Evolutionary conservation across 2,888 invertebrate species (phyloP).

Genomic region (Scaptodrosophila latifasciaeformis): DNA sequence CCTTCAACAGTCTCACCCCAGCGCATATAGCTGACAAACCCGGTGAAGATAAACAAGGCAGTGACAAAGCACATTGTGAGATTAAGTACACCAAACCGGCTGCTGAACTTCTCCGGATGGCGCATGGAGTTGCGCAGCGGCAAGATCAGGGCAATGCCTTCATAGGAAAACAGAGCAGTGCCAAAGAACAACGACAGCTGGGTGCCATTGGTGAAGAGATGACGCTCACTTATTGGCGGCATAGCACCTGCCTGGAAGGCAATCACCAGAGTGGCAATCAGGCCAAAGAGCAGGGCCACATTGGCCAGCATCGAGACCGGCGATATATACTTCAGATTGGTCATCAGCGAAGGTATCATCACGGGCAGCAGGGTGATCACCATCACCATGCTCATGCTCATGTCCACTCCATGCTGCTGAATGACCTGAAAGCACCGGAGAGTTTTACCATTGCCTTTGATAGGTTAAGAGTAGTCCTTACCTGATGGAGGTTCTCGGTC

Average conservation of each 20-base stretch:
- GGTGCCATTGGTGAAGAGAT: constrained; percentile 78
- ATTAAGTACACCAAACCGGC: constrained; percentile 89
- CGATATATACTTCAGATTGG: constrained; percentile 76
- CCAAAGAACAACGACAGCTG: constrained; percentile 92
- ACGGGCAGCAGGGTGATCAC: constrained; percentile 65
- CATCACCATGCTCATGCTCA: constrained; percentile 64
- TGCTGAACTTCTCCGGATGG: constrained; percentile 85
- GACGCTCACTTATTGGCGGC: constrained; percentile 78
- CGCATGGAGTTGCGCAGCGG: constrained; percentile 95
- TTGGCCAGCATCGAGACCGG: constrained; percentile 88
- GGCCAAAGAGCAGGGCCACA: constrained; percentile 80
- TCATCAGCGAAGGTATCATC: constrained; percentile 70
- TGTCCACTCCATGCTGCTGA: constrained; percentile 60
- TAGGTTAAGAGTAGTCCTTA: too few species aligned
- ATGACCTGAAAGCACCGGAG: constrained; percentile 74
- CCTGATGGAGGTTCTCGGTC: constrained; percentile 86
- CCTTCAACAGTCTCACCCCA: constrained; percentile 89
- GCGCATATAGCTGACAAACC: constrained; percentile 90
- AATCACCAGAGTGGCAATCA: constrained; percentile 86
- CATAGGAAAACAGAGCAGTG: constrained; percentile 96
- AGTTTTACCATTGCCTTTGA: too few species aligned
- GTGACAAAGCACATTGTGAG: constrained; percentile 90
- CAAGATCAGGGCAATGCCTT: constrained; percentile 93
- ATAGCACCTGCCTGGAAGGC: constrained; percentile 82
- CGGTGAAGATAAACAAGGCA: constrained; percentile 85